These are phyloP conservation scores for Mystacides longicornis DNA, from an alignment of 2,888 invertebrate species.

Conservation along the genomic window DNA sequence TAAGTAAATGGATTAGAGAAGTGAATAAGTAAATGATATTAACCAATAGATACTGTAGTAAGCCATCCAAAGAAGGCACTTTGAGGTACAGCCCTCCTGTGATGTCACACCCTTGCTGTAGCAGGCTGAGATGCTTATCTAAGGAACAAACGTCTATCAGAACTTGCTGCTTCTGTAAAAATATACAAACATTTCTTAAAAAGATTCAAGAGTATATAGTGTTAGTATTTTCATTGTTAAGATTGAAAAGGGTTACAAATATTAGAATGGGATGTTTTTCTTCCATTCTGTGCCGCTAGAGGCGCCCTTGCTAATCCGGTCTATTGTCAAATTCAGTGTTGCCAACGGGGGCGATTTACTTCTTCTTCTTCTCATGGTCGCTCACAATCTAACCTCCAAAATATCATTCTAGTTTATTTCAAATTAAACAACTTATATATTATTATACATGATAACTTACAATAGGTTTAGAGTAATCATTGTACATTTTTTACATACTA, in stretches of 20 bases:
- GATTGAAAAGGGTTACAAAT: neutral
- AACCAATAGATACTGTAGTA: slow-evolving; percentile 81
- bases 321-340: no score
- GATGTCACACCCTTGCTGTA: slow-evolving; percentile 96
- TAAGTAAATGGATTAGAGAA: no score
- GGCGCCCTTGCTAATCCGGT: no score
- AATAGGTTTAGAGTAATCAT: no score
- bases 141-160: slow-evolving; percentile 88
- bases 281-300: neutral
- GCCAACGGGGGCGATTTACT: no score
- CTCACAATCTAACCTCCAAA: no score
- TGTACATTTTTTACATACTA: no score
- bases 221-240: no score
- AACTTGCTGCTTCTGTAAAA: slow-evolving; percentile 65
- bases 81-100: slow-evolving; percentile 88
- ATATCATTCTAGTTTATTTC: no score
- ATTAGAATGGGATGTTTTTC: neutral
- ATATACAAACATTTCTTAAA: neutral
- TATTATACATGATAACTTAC: no score
- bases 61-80: slow-evolving; percentile 77
- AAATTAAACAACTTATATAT: no score
- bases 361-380: no score
- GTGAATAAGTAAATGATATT: slow-evolving; percentile 28
- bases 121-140: slow-evolving; percentile 80
- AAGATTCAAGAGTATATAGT: neutral